Percentiles rank a stretch among this genome's conserved stretches.
These are phyloP conservation scores for Heliconius charithonia DNA, from an alignment of 2,888 invertebrate species.

Conservation along the genomic window DNA sequence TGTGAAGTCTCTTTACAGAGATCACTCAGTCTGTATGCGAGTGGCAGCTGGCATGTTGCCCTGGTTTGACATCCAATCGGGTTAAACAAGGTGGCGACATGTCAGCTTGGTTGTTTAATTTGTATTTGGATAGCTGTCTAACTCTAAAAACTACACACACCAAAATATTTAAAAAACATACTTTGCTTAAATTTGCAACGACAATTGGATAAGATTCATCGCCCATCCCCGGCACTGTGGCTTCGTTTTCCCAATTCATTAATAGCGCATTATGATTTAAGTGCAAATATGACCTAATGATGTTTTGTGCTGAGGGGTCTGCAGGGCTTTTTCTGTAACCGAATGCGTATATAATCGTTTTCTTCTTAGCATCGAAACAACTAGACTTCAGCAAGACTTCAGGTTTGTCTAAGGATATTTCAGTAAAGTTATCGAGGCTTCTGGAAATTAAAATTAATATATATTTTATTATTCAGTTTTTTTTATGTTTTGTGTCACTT, in stretches of 20 bases:
- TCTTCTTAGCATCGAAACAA: background rate
- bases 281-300: background rate
- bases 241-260: conserved; percentile 15
- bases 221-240: background rate
- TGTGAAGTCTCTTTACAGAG: too few relatives aligned
- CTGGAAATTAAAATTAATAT: background rate
- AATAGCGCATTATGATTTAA: background rate
- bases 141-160: too few relatives aligned
- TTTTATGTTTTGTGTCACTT: background rate
- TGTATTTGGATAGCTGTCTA: too few relatives aligned
- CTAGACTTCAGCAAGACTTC: background rate
- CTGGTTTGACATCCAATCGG: too few relatives aligned
- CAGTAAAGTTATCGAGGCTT: background rate
- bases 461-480: background rate
- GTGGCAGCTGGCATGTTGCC: too few relatives aligned
- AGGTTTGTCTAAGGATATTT: background rate
- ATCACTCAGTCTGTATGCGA: too few relatives aligned
- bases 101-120: too few relatives aligned
- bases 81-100: too few relatives aligned
- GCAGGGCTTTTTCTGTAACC: conserved; percentile 3
- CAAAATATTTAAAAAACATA: background rate
- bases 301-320: background rate
- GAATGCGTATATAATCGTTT: conserved; percentile 4
- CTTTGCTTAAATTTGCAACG: background rate
- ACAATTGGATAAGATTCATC: background rate